Evolutionary conservation across 2,888 invertebrate species (phyloP), one percentile per base, ranked within the genome.

Genomic region (Zaprionus obscuricornis): DNA sequence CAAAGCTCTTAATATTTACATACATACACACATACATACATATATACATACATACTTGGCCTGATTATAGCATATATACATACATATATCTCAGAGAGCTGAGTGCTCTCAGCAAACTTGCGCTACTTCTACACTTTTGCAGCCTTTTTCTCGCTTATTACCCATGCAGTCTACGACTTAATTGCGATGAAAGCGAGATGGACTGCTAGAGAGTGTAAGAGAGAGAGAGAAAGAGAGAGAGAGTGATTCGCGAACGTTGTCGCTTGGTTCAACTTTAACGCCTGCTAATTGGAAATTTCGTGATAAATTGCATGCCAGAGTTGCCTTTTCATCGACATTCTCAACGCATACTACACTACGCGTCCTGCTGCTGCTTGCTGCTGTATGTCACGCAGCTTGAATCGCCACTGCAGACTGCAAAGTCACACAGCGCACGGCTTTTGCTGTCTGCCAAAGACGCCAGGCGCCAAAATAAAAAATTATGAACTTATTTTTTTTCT

Each of bases 201-300:
- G 7, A 22, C 4, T n/a, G 27, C 10, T 27, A 27, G 10, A n/a
- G 8, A 27, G 10, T 27, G 10, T 3, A 2, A 27, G n/a, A 2
- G 27, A 8, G 10, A 2, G 2, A 27, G 27, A 8, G n/a, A 27
- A 6, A 2, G 27, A 27, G 27, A 20, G 24, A 18, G 54, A 54
- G 20, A n/a, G n/a, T n/a, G n/a, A 54, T 18, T 64, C 52, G 52
- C 64, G 42, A 63, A 11, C 13, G n/a, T n/a, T n/a, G n/a, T n/a
- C n/a, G 33, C 42, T n/a, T 20, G 45, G n/a, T 59, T 50, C 52
- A 54, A 64, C 45, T 73, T 73, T 37, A 81, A 52, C 56, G 43
- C 46, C 39, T 45, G 59, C 68, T 77, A 84, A 77, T 77, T 77
- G 85, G 54, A 45, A 62, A 76, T 45, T 64, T 54, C 63, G 43